Evolutionary conservation across 37 sponge, comb jelly and placozoan species (phyloP), one percentile per base, ranked within the genome.

Genomic region (Halichondria panicea): DNA sequence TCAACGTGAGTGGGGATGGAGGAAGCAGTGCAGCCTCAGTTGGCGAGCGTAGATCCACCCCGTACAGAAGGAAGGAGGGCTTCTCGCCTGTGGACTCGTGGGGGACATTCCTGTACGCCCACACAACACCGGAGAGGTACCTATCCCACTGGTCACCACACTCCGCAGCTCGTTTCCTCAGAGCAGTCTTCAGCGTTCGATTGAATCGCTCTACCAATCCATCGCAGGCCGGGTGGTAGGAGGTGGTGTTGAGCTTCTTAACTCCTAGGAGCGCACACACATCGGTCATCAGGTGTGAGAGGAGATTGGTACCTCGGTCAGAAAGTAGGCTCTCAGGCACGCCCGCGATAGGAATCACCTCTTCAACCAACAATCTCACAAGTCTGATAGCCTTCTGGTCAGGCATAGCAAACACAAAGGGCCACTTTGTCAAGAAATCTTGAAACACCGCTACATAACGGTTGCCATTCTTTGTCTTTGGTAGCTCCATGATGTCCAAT

Each of bases 41-140:
- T 8, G 85, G 85, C 9, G 69, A 59, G 4, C 70, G 69, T 37
- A 59, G 68, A 76, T 84, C 85, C 38, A 76, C 4, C 4, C 85
- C 85, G 39, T 61, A 84, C 66, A 84, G 41, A 3, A 84, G 71
- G 36, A 84, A 84, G 33, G 84, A 83, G n/a, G 84, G 84, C 61
- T 83, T 83, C 50, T 83, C 84, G 6, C 68, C 68, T 31, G 84
- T 76, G 2, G 78, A 43, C 43, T 84, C 85, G 37, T 84, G 85
- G 40, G 85, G 63, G 27, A 64, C 67, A 43, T 84, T 76, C 13
- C 64, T 77, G 69, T 84, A 84, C 4, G 85, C 85, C 85, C 85
- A 84, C 54, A 84, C 52, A 24, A 76, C 38, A 24, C 72, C 86
- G 40, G 62, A 71, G n/a, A 84, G 65, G 48, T 76, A 76, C 21